Conservation (phyloP, 2,888 invertebrate genomes). For the Heliconius ismenius region DNA sequence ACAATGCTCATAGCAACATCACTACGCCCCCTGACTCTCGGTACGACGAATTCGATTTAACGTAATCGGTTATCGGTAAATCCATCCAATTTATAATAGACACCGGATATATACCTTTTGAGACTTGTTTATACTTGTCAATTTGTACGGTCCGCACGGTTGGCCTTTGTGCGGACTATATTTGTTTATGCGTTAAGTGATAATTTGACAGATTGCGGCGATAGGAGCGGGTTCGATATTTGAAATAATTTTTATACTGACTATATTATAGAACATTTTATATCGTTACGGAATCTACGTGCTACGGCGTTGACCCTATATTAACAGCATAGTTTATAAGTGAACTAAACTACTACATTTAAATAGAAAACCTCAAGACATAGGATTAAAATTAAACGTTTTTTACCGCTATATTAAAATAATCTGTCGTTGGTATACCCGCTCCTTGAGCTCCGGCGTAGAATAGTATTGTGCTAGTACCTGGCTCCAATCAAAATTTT, state of each 20-base stretch:
- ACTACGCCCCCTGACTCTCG: constrained; percentile 12
- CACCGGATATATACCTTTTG: constrained; percentile 20
- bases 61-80: constrained; percentile 16
- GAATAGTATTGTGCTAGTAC: constrained; percentile 26
- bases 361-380: constrained; percentile 10
- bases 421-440: not conserved
- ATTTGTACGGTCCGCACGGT: constrained; percentile 12
- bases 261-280: constrained; percentile 23
- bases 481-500: constrained; percentile 29
- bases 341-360: constrained; percentile 17
- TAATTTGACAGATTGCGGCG: constrained; percentile 11
- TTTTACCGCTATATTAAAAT: constrained; percentile 18
- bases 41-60: constrained; percentile 20
- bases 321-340: not conserved
- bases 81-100: constrained; percentile 27
- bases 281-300: constrained; percentile 5
- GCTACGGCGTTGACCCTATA: not conserved
- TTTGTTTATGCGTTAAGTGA: constrained; percentile 16
- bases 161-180: constrained; percentile 18
- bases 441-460: constrained; percentile 12
- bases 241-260: constrained; percentile 22
- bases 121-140: constrained; percentile 18
- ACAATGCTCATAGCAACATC: constrained; percentile 18
- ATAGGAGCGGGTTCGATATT: constrained; percentile 18
- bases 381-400: constrained; percentile 12